Evolutionary conservation across 2,797 vertebrate genomes (phyloP).

Genomic region (Mus minutoides): DNA sequence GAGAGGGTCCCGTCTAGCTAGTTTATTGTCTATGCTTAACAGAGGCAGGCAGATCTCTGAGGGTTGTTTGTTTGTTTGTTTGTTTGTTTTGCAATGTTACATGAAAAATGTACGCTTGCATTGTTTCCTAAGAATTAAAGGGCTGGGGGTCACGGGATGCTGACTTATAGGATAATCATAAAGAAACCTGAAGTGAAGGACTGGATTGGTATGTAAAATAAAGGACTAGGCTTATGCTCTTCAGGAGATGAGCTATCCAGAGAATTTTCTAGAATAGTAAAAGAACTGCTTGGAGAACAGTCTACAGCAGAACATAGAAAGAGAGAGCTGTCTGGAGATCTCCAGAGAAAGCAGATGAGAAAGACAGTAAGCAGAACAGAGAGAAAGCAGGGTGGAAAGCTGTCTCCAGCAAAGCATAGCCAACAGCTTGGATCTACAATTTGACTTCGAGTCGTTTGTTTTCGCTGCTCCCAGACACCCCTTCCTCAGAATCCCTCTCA

Average conservation of each 20-base stretch:
- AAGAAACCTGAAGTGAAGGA: not conserved
- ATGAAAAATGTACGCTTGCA: not conserved
- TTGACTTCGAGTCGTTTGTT: not conserved
- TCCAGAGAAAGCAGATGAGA: not conserved
- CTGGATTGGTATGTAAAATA: not conserved
- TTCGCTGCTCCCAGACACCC: too few relatives aligned
- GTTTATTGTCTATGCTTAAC: not conserved
- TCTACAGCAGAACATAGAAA: not conserved
- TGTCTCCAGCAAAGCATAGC: not conserved
- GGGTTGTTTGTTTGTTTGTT: not conserved
- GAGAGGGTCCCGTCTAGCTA: not conserved
- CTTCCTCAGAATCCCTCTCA: not conserved
- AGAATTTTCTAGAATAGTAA: not conserved
- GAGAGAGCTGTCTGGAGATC: not conserved
- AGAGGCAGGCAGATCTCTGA: not conserved
- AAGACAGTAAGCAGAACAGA: not conserved
- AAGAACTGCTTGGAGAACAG: not conserved
- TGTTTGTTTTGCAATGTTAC: not conserved
- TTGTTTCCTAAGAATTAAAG: not conserved
- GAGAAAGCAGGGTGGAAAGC: not conserved
- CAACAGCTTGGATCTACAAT: not conserved
- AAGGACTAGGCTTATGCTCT: not conserved
- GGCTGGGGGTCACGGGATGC: not conserved
- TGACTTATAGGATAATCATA: not conserved
- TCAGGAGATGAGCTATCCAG: not conserved